Conservation (phyloP, 2,113 vertebrate species). For the Corythornis vintsioides region DNA sequence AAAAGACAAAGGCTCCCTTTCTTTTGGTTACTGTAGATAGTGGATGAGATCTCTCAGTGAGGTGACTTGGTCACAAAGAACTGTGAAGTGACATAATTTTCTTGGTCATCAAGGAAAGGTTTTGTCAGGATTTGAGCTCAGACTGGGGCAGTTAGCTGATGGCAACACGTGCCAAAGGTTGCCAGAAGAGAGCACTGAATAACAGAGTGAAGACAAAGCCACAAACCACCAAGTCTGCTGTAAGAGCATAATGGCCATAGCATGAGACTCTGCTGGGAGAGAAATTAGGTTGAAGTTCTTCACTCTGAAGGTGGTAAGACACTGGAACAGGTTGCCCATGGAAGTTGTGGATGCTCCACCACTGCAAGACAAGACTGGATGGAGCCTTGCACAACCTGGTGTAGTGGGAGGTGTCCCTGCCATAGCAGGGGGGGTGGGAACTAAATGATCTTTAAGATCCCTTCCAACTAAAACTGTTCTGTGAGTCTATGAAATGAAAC, state of each 20-base stretch:
- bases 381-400: too few relatives aligned
- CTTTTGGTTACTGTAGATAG: slow-evolving; percentile 27
- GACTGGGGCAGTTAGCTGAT: neutral
- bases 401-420: too few relatives aligned
- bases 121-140: neutral
- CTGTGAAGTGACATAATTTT: neutral
- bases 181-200: neutral
- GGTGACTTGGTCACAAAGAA: slow-evolving; percentile 9
- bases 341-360: too few relatives aligned
- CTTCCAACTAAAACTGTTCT: too few relatives aligned
- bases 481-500: neutral
- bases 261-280: neutral
- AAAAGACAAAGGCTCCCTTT: neutral
- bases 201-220: neutral
- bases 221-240: neutral
- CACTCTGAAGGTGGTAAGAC: too few relatives aligned
- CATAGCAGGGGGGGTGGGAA: too few relatives aligned
- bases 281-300: too few relatives aligned
- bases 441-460: too few relatives aligned
- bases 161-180: neutral
- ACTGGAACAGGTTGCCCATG: too few relatives aligned
- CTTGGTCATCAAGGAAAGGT: neutral
- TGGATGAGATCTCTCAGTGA: neutral
- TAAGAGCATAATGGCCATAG: neutral
- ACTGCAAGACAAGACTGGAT: too few relatives aligned